Base-by-base conservation (phyloP, 2,888 invertebrate genomes). In the Seira ritae region DNA sequence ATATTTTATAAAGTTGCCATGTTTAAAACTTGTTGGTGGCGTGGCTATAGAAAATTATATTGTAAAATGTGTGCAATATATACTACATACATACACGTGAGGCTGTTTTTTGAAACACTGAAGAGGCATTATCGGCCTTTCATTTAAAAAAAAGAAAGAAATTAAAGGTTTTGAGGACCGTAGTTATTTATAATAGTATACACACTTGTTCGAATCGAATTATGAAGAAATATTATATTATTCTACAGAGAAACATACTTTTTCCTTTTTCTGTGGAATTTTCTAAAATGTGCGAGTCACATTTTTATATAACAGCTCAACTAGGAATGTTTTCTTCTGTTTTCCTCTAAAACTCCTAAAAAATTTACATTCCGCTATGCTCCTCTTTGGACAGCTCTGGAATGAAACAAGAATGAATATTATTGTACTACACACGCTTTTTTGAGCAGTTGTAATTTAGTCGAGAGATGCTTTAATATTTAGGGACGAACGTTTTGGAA, bases 81-180 rank as follows among this genome's bases (percentile, higher is more conserved):
- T 42, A 8, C 12, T 8, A 12, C 42, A 12, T 42, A 42, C 42
- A 42, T 8, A 42, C 12, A 55, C 55, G 55, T 55, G 55, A 55
- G 55, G 55, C 55, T 55, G 55, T 12, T 55, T 3, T 55, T 31
- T 2, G 2, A 31, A 31, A 55, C 6, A 42, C 55, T 55, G n/a
- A 55, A 8, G 55, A 55, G 55, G 55, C 55, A 55, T 55, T 55
- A 3, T 55, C 55, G 55, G 55, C 55, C 55, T 55, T 55, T 55
- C 55, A 31, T 31, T 31, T 31, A 4, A 8, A 31, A 55, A 55
- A 55, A 55, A 2, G 3, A 55, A 55, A 17, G 55, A 55, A 55
- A 55, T 8, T 8, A 55, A 55, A 55, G 55, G 55, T 55, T 55
- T 55, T 55, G 55, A 55, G 55, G 55, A 55, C 55, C 55, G 55